Base-by-base conservation (phyloP, 1,140 invertebrate genomes). In the Drosophila bocki region DNA sequence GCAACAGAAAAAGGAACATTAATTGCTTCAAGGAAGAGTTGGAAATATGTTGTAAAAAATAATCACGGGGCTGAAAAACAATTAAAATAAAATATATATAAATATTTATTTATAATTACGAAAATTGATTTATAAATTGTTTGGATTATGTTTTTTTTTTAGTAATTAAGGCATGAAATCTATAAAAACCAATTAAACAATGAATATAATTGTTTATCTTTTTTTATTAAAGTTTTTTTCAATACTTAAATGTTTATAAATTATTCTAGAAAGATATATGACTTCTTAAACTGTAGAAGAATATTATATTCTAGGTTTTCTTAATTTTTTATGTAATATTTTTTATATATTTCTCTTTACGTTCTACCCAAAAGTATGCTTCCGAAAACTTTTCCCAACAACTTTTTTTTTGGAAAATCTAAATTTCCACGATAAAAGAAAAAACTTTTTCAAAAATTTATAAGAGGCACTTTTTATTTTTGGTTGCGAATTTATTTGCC, bases 401-500 rank as follows among this genome's bases (percentile, higher is more conserved):
- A 19, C 29, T 13, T 19, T 53, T 19, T 53, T 53, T 35, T 9
- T 7, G 26, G 5, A 19, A 33, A 35, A 5, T 54, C 51, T 37
- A 37, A 37, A 54, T 15, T 19, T 9, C 17, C 4, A 15, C 51
- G 51, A 54, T 35, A 12, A 54, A 37, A 37, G 17, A 35, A 13
- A 35, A 53, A 54, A 61, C 32, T 60, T 53, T 45, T 39, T 41
- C 33, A 54, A 54, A 54, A 37, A 54, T 54, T 9, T 54, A 39
- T 35, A 54, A 54, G 33, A 54, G 13, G 4, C 35, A 54, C 33
- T 37, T 39, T 54, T 53, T 53, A 19, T 5, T 39, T n/a, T 13
- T 53, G 33, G 51, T 22, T 54, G 12, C 5, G 33, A 54, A 54
- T 56, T 51, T 33, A 32, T 61, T 22, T 19, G 58, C 45, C 26